Percentiles rank a stretch among this genome's conserved stretches.
Conservation (phyloP, 2,888 invertebrate genomes). For the Hartigia nigra region DNA sequence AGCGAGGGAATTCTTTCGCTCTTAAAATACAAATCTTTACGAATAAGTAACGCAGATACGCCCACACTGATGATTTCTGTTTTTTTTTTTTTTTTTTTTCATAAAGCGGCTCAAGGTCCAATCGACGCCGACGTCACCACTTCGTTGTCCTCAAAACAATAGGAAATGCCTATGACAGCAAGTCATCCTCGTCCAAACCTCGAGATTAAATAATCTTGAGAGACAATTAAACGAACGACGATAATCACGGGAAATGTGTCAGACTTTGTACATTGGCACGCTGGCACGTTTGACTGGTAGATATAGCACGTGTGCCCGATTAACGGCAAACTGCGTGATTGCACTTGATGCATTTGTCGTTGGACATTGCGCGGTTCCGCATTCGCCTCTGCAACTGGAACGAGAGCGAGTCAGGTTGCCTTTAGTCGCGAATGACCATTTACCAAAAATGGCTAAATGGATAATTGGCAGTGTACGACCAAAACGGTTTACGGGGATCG, state of each 20-base stretch:
- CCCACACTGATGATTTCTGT: background rate
- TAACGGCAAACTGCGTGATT: background rate
- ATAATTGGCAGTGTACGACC: background rate
- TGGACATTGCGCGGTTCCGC: background rate
- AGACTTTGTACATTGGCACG: background rate
- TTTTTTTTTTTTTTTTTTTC: background rate
- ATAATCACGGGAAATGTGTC: background rate
- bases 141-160: background rate
- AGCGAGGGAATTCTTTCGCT: background rate
- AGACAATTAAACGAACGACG: background rate
- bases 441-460: background rate
- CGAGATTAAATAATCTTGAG: background rate
- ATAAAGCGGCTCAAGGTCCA: no score
- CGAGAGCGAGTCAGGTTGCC: background rate
- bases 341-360: background rate
- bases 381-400: background rate
- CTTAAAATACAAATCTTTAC: background rate
- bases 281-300: background rate
- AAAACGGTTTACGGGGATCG: background rate
- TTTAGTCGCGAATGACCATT: background rate
- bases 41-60: background rate
- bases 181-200: background rate
- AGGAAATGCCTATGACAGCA: background rate
- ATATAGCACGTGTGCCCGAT: background rate
- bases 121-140: background rate